Evolutionary conservation across 2,113 vertebrate species (phyloP).

Genomic region (Steatornis caripensis): DNA sequence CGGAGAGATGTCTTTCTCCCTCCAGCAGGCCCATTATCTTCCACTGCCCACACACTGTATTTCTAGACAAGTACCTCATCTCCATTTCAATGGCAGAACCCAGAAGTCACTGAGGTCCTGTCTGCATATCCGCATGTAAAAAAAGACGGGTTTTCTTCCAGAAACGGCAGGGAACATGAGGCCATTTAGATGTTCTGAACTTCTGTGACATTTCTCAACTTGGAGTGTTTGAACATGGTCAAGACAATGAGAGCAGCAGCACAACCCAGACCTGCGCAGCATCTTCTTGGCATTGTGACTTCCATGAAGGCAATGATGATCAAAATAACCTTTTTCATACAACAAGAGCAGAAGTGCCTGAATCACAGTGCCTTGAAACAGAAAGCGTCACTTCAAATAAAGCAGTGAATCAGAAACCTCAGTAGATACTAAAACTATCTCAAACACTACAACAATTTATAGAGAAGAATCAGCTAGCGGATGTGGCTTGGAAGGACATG

Average conservation of each 20-base stretch:
- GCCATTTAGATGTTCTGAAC: background rate
- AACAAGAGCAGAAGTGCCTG: background rate
- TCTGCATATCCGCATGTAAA: background rate
- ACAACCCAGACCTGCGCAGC: background rate
- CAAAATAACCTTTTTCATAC: background rate
- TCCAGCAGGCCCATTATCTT: background rate
- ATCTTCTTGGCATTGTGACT: background rate
- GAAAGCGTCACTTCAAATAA: conserved; percentile 22
- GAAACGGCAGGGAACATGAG: background rate
- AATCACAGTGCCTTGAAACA: background rate
- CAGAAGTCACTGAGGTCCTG: background rate
- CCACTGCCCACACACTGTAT: background rate
- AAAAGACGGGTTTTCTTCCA: background rate
- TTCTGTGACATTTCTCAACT: background rate
- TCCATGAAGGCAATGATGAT: background rate
- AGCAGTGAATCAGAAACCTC: conserved; percentile 20
- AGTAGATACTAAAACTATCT: background rate
- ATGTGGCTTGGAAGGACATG: background rate
- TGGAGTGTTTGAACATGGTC: background rate
- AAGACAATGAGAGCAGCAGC: background rate
- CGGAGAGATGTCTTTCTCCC: background rate
- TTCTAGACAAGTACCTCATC: background rate
- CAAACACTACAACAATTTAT: background rate
- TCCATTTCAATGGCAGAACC: background rate
- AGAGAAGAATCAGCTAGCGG: background rate